A percentile compares a stretch with the other conserved stretches of the same genome.
These are phyloP conservation scores for Diplodus puntazzo DNA, from an alignment of 2,797 vertebrate genomes.

Conservation along the genomic window DNA sequence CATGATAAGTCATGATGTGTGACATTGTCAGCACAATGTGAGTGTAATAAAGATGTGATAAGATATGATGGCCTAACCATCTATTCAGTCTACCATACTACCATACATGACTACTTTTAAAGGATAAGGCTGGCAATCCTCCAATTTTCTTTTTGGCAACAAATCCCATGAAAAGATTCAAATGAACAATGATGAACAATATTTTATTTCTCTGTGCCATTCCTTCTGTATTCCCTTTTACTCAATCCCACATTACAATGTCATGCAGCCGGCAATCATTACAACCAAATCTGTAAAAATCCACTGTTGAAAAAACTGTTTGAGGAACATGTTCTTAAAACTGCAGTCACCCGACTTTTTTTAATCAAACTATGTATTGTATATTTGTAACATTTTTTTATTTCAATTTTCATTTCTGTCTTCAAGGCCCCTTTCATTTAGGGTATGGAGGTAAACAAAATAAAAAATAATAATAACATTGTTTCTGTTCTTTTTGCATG, in stretches of 20 bases:
- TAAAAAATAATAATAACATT: neutral
- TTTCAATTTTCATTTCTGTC: neutral
- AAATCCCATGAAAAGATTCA: neutral
- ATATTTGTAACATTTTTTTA: neutral
- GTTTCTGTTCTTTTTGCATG: neutral
- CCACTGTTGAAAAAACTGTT: neutral
- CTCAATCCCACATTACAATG: too few relatives aligned
- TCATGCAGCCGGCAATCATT: too few relatives aligned
- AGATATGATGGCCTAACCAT: neutral
- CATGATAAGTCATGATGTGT: neutral
- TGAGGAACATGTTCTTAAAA: neutral
- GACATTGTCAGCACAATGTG: neutral
- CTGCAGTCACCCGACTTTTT: neutral
- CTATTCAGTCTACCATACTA: neutral
- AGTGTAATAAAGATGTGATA: neutral
- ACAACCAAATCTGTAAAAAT: neutral
- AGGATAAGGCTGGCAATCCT: neutral
- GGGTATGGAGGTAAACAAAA: too few relatives aligned
- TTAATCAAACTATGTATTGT: neutral
- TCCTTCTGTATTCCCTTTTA: too few relatives aligned
- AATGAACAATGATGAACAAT: neutral
- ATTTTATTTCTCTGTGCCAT: neutral
- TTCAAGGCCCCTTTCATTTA: neutral
- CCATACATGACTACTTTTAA: neutral
- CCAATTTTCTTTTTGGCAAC: neutral